A percentile compares a stretch with the other conserved stretches of the same genome.
phyloP scores from a whole-genome alignment of 2,888 invertebrate species.

The Drosophila fungiperda region DNA sequence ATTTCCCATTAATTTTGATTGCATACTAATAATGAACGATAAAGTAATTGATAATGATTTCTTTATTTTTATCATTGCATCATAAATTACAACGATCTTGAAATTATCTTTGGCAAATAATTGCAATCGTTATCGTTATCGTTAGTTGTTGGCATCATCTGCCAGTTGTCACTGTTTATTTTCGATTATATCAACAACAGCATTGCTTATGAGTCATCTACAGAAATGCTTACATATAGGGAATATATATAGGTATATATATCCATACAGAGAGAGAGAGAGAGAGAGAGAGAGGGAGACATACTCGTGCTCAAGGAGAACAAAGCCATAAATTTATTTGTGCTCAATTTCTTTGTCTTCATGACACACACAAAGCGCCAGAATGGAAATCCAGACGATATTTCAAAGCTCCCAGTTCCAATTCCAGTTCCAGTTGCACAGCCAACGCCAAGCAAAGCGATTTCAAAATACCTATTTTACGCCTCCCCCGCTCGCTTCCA shows the following conservation, averaged over 20 bases:
- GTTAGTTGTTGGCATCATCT: slow-evolving; percentile 20
- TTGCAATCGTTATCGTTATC: slow-evolving; percentile 32
- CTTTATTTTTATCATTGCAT: no score
- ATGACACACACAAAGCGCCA: slow-evolving; percentile 39
- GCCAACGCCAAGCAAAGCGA: slow-evolving; percentile 51
- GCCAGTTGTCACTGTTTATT: slow-evolving; percentile 3
- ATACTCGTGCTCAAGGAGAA: slow-evolving; percentile 1
- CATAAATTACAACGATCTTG: neutral
- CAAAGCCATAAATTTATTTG: neutral
- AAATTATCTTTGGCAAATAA: neutral
- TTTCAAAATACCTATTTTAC: slow-evolving; percentile 12
- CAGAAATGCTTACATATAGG: neutral
- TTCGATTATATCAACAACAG: slow-evolving; percentile 9
- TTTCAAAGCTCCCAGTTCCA: slow-evolving; percentile 2
- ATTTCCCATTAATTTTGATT: neutral
- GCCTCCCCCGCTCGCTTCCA: neutral
- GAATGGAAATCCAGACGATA: slow-evolving; percentile 18
- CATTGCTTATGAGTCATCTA: slow-evolving; percentile 26
- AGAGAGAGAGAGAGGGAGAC: neutral
- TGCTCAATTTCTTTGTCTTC: slow-evolving; percentile 8
- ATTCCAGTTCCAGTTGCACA: slow-evolving; percentile 24
- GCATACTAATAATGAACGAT: neutral
- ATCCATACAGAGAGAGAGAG: neutral
- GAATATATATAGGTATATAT: neutral
- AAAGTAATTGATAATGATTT: neutral